These are phyloP conservation scores for Caradrina clavipalpis DNA, from an alignment of 2,888 invertebrate genomes.

Conservation along the genomic window DNA sequence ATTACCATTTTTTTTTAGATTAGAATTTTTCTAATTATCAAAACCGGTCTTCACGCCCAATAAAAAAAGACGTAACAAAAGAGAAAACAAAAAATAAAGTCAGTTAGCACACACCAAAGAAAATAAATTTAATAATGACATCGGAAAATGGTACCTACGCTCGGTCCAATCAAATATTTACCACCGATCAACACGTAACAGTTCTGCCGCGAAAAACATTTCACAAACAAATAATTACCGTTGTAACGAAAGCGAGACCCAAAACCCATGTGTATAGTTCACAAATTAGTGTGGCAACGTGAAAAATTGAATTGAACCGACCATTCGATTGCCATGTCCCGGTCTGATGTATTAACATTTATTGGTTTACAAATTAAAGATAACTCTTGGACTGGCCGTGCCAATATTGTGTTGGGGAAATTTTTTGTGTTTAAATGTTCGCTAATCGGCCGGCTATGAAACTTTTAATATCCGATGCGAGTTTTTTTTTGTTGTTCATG, in stretches of 20 bases:
- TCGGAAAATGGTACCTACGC: slow-evolving; percentile 71
- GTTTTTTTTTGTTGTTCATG: slow-evolving; percentile 36
- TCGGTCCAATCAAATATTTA: slow-evolving; percentile 84
- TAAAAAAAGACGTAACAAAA: background rate
- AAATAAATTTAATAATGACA: slow-evolving; percentile 76
- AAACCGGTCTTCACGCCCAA: background rate
- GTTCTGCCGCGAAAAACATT: slow-evolving; percentile 86
- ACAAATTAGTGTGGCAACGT: slow-evolving; percentile 86
- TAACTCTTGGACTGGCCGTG: slow-evolving; percentile 77
- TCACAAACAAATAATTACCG: slow-evolving; percentile 85
- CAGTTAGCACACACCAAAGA: slow-evolving; percentile 65
- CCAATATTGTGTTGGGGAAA: slow-evolving; percentile 73
- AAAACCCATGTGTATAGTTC: slow-evolving; percentile 82
- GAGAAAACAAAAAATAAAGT: slow-evolving; percentile 6
- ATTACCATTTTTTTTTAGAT: no score
- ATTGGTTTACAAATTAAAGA: slow-evolving; percentile 90
- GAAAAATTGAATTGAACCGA: slow-evolving; percentile 85
- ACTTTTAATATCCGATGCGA: slow-evolving; percentile 63
- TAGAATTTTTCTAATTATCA: no score
- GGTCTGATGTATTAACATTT: slow-evolving; percentile 89
- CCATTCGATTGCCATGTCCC: slow-evolving; percentile 72
- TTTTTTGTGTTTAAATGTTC: slow-evolving; percentile 66
- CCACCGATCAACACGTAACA: slow-evolving; percentile 85
- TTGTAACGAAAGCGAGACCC: slow-evolving; percentile 76
- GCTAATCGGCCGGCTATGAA: slow-evolving; percentile 66